Percentiles rank a stretch among this genome's conserved stretches.
Evolutionary conservation across 2,888 invertebrate genomes (phyloP).

Genomic region (Pristionchus mayeri): DNA sequence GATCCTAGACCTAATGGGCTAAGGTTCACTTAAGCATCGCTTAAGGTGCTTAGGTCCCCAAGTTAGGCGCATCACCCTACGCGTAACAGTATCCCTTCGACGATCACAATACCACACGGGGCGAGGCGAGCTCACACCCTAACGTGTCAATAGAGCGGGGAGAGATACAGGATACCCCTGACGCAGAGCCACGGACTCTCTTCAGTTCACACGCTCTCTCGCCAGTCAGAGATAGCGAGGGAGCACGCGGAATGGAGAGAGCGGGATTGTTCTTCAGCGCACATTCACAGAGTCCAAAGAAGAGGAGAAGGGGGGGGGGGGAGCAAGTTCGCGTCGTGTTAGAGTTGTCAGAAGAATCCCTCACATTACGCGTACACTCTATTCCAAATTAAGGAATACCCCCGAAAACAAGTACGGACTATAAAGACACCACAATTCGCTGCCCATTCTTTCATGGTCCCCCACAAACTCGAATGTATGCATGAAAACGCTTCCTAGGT

Average conservation of each 20-base stretch:
- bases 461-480: neutral
- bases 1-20: neutral
- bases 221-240: no score
- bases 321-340: slow-evolving; percentile 10
- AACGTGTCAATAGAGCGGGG: slow-evolving; percentile 7
- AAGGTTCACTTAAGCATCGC: neutral
- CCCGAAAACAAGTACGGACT: no score
- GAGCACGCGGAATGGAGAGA: no score
- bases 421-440: no score
- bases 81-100: slow-evolving; percentile 10
- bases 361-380: no score
- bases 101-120: slow-evolving; percentile 25
- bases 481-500: neutral
- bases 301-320: neutral
- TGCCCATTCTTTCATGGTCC: no score
- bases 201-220: no score
- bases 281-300: neutral
- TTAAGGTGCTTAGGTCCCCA: neutral
- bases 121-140: neutral
- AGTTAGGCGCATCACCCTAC: no score
- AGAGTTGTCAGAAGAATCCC: no score
- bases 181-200: no score
- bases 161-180: slow-evolving; percentile 33
- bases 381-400: no score
- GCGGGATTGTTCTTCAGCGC: no score